Conservation (phyloP, 2,797 vertebrate genomes). For the Cephalopachus bancanus region DNA sequence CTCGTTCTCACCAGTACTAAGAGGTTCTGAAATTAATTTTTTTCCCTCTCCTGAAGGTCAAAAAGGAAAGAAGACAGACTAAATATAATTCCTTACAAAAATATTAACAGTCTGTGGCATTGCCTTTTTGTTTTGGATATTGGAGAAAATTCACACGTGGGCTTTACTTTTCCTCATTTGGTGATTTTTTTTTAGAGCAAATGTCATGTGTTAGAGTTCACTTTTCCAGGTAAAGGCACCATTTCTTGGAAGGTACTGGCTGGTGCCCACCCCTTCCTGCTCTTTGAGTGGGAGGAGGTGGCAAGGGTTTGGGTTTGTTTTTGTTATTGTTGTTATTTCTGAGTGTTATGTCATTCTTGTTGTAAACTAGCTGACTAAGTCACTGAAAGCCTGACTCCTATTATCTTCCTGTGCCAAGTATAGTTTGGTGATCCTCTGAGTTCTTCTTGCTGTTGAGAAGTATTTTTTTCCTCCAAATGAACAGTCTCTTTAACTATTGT, state of each 20-base stretch:
- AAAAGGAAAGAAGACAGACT: background rate
- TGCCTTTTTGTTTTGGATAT: background rate
- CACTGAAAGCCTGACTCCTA: background rate
- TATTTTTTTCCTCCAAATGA: background rate
- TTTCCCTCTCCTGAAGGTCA: background rate
- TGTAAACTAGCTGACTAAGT: background rate
- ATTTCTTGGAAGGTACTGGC: background rate
- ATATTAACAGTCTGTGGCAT: background rate
- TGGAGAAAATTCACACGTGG: background rate
- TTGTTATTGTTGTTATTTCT: background rate
- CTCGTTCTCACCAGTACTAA: background rate
- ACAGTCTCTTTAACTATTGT: background rate
- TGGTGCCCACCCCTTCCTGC: background rate
- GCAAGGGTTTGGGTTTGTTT: background rate
- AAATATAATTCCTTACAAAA: background rate
- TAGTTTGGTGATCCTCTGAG: background rate
- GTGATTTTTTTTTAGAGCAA: slow-evolving; percentile 30
- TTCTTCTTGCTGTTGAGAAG: background rate
- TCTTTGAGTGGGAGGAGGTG: background rate
- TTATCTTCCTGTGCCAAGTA: background rate
- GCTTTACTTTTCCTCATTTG: slow-evolving; percentile 1
- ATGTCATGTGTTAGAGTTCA: background rate
- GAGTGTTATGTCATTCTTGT: background rate
- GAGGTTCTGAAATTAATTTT: background rate
- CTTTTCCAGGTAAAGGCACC: background rate